Evolutionary conservation across 2,888 invertebrate genomes (phyloP).

Genomic region (Xanthorhoe designata): DNA sequence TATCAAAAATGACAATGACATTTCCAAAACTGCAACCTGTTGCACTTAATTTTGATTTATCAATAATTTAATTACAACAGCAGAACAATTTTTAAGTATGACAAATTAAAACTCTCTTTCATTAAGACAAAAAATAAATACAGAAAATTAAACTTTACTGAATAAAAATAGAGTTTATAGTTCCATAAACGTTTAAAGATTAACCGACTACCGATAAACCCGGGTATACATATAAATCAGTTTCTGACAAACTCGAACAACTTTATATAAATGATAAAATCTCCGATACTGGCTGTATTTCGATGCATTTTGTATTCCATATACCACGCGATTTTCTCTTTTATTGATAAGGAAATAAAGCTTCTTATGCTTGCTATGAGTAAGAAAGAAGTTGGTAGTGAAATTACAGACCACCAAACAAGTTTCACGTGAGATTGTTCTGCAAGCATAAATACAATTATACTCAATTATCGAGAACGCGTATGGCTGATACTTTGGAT

Average conservation of each 20-base stretch:
- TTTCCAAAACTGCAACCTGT: slow-evolving; percentile 32
- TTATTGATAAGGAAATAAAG: slow-evolving; percentile 50
- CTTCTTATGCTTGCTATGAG: slow-evolving; percentile 42
- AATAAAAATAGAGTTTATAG: slow-evolving; percentile 13
- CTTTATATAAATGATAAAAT: slow-evolving; percentile 65
- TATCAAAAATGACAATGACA: slow-evolving; percentile 38
- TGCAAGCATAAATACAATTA: slow-evolving; percentile 64
- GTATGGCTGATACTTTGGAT: slow-evolving; percentile 40
- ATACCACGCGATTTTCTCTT: slow-evolving; percentile 46
- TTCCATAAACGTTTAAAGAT: slow-evolving; percentile 42
- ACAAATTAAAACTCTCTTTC: slow-evolving; percentile 42
- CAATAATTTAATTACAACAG: slow-evolving; percentile 38
- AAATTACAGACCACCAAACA: slow-evolving; percentile 68
- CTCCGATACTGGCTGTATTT: slow-evolving; percentile 46
- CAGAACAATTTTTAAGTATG: slow-evolving; percentile 36
- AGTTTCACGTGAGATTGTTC: slow-evolving; percentile 55
- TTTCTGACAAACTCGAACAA: slow-evolving; percentile 59
- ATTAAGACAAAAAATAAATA: slow-evolving; percentile 9
- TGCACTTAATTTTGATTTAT: slow-evolving; percentile 38
- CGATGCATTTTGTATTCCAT: slow-evolving; percentile 32
- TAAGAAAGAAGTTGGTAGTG: slow-evolving; percentile 45
- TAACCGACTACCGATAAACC: slow-evolving; percentile 46
- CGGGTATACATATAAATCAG: slow-evolving; percentile 56
- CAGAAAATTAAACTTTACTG: slow-evolving; percentile 13
- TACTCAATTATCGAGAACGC: slow-evolving; percentile 58